A percentile compares a stretch with the other conserved stretches of the same genome.
Evolutionary conservation across 2,888 invertebrate species (phyloP).

Genomic region (Lasioglossum marginatum): DNA sequence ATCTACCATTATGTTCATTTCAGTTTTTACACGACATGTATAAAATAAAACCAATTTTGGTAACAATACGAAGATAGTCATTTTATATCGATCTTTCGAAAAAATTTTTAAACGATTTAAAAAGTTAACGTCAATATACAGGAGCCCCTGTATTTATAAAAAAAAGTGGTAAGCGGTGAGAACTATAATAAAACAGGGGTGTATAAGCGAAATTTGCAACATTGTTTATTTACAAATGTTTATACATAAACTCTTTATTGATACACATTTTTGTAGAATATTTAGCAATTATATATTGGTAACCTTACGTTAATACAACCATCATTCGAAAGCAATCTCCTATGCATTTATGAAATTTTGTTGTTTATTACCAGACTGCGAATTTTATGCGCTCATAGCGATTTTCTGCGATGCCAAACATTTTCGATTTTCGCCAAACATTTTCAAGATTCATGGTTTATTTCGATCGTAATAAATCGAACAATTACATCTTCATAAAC

Average conservation of each 20-base stretch:
- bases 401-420: background rate
- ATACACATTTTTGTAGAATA: slow-evolving; percentile 16
- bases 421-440: background rate
- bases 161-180: background rate
- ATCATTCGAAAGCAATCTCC: slow-evolving; percentile 1
- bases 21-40: background rate
- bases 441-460: background rate
- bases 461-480: background rate
- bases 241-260: slow-evolving; percentile 13
- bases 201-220: slow-evolving; percentile 9
- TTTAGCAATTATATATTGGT: slow-evolving; percentile 17
- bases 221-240: slow-evolving; percentile 31
- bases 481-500: background rate
- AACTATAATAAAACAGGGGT: background rate
- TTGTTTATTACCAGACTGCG: background rate
- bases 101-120: background rate
- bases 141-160: background rate
- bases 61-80: background rate
- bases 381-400: background rate
- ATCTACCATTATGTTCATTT: background rate
- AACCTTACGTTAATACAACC: background rate
- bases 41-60: background rate
- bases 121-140: too few species aligned
- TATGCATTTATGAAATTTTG: background rate
- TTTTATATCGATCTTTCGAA: background rate